Conservation (phyloP, 2,113 vertebrate species). For the Seriola aureovittata region DNA sequence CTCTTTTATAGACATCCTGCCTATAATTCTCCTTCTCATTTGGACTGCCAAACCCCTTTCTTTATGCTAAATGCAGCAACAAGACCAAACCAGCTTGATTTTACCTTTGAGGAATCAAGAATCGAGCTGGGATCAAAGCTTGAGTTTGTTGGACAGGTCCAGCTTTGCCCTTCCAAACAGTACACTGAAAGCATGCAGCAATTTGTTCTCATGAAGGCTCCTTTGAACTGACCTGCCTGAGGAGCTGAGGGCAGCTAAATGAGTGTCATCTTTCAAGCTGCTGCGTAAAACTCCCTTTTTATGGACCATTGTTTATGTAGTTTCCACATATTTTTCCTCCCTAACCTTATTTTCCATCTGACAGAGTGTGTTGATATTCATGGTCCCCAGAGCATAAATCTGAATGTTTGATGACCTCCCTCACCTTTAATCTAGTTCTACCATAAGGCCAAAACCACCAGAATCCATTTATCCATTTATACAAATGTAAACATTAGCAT, state of each 20-base stretch:
- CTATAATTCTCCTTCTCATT: neutral
- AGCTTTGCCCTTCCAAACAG: conserved; percentile 22
- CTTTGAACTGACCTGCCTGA: conserved; percentile 28
- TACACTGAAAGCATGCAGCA: conserved; percentile 24
- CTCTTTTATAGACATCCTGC: neutral
- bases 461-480: neutral
- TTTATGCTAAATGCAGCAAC: conserved; percentile 12
- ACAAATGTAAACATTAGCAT: neutral
- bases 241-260: neutral
- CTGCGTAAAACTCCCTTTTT: neutral
- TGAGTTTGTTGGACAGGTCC: conserved; percentile 33
- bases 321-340: neutral
- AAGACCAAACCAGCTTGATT: conserved; percentile 8
- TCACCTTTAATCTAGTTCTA: neutral
- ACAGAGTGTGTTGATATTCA: neutral
- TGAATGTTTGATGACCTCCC: neutral
- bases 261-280: conserved; percentile 27
- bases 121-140: neutral
- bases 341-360: neutral
- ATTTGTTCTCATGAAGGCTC: conserved; percentile 36
- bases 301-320: neutral
- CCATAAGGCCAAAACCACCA: neutral
- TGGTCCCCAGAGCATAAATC: neutral
- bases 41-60: neutral
- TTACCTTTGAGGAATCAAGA: conserved; percentile 6